These are phyloP conservation scores for Ormyrus pomaceus DNA, from an alignment of 2,888 invertebrate genomes.

Conservation along the genomic window DNA sequence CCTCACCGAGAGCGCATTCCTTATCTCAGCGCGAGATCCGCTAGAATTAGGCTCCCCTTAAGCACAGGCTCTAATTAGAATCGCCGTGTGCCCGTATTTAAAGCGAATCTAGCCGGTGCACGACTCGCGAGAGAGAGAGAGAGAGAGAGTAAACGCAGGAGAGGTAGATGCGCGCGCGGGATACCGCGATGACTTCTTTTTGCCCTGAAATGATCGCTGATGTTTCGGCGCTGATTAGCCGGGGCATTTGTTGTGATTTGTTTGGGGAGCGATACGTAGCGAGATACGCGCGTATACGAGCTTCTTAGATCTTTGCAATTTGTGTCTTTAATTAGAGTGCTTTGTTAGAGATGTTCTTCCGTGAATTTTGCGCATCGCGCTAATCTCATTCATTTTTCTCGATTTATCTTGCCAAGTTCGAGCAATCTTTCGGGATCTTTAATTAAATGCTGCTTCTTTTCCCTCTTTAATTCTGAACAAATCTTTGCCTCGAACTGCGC, in stretches of 20 bases:
- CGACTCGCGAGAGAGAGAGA: background rate
- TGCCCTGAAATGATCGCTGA: constrained; percentile 7
- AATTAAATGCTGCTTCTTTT: background rate
- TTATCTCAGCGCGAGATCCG: constrained; percentile 17
- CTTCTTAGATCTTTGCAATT: too few species aligned
- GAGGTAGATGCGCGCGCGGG: too few species aligned
- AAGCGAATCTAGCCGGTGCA: background rate
- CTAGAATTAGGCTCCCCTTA: constrained; percentile 25
- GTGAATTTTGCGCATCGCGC: too few species aligned
- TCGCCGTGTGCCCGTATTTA: background rate
- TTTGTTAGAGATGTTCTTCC: too few species aligned
- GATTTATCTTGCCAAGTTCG: too few species aligned
- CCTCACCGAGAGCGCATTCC: constrained; percentile 26
- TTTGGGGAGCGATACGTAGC: too few species aligned
- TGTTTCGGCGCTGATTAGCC: background rate
- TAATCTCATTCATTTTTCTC: too few species aligned
- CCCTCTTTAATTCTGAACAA: background rate
- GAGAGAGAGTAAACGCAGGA: background rate
- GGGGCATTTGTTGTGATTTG: too few species aligned
- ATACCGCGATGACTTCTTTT: background rate
- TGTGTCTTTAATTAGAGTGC: too few species aligned
- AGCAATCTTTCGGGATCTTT: background rate
- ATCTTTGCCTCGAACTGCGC: background rate
- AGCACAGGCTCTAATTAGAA: constrained; percentile 25
- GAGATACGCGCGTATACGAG: too few species aligned